Evolutionary conservation across 2,888 invertebrate genomes (phyloP), one percentile per base, ranked within the genome.

Genomic region (Reticulitermes lucifugus): DNA sequence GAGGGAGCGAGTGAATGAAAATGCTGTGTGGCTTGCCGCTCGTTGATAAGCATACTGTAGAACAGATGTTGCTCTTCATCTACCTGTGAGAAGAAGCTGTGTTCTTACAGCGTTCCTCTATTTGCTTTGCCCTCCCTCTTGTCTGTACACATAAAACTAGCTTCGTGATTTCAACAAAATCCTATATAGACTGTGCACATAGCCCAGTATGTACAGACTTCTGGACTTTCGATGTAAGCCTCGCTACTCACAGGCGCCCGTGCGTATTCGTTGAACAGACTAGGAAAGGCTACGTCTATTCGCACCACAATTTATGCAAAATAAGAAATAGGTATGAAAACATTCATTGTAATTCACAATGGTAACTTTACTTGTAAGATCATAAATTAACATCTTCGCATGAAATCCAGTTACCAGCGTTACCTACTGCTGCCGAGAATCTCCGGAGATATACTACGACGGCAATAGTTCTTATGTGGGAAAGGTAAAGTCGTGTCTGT

Each of bases 61-160:
- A 46, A 46, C 77, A 43, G 77, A 77, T 77, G 77, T 77, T 77
- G 35, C 21, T 77, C n/a, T 77, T 77, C 41, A 41, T 41, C 73
- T 73, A 73, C 41, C 73, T 73, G 73, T 18, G 73, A 73, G 73
- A 41, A 73, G 73, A 35, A 73, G 73, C 73, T 41, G 41, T 73
- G 73, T 73, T 73, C 73, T 73, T 65, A 65, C 65, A 41, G 41
- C 73, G 29, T 73, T 21, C 73, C 0, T 41, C 21, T 73, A 41
- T 73, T 73, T 73, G 73, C 73, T 73, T 41, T 73, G 5, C 73
- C 73, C 73, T 73, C 41, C 41, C 73, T 73, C 73, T 73, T 41
- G 35, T 29, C 35, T 73, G 29, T 41, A 73, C 18, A 73, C 14
- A 73, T 73, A 41, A 29, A 29, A 29, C 14, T 29, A 2, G 41